Base-by-base conservation (phyloP, 2,888 invertebrate species). In the Ellobium chinense region DNA sequence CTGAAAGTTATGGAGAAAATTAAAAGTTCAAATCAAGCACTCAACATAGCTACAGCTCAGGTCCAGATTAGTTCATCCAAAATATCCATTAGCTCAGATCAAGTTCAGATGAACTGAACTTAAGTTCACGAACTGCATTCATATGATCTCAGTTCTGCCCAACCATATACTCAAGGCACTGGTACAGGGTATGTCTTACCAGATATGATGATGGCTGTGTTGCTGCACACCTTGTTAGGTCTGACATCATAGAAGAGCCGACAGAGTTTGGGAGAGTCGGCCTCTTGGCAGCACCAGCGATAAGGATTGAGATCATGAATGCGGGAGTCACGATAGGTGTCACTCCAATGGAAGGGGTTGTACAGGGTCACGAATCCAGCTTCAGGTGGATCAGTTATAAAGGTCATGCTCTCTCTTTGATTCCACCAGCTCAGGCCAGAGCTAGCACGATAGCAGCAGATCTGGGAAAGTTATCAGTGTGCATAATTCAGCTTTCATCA, bases 301-400 rank as follows among this genome's bases (percentile, higher is more conserved):
- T 68, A 39, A 3, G 68, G 68, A 39, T 68, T 68, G 5, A 36
- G 12, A 24, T 65, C 65, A 27, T 31, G 24, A 5, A 31, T 27
- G 12, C 31, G 12, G 9, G 29, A 65, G 5, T 65, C 65, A 14
- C 65, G 29, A 31, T 12, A 14, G 29, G 65, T n/a, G 7, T 12
- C 14, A 12, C 31, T 31, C 29, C 29, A 65, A n/a, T 5, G 24
- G 34, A 65, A 65, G 5, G 65, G 65, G n/a, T 65, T 31, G 34
- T 65, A 65, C 65, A 65, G 24, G 12, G 65, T 65, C 12, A 65
- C 65, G 29, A 31, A 65, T 31, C 65, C 65, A 65, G 65, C 65
- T 12, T 65, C 31, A 18, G 65, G 65, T 7, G 31, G 65, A 12
- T 5, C 5, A 5, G 65, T 27, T 27, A 65, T 65, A 9, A 9